Evolutionary conservation across 2,797 vertebrate species (phyloP).

Genomic region (Cirrhinus molitorella): DNA sequence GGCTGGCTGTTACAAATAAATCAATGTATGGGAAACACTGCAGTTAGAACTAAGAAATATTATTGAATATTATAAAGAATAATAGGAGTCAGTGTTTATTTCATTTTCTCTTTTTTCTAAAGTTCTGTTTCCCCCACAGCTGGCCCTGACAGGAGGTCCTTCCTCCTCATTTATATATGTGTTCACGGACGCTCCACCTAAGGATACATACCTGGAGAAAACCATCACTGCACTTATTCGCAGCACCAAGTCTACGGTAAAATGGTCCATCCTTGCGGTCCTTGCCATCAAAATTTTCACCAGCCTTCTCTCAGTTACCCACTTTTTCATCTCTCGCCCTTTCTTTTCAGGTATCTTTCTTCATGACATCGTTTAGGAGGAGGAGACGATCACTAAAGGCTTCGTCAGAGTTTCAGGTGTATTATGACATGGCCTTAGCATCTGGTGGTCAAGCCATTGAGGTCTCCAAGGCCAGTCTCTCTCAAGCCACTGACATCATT

Average conservation of each 20-base stretch:
- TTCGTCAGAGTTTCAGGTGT: conserved; percentile 61
- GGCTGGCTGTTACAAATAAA: no score
- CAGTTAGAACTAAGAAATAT: background rate
- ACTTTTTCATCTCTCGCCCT: background rate
- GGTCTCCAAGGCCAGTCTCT: conserved; percentile 71
- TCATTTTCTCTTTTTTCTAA: background rate
- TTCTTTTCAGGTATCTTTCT: conserved; percentile 73
- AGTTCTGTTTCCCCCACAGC: conserved; percentile 57
- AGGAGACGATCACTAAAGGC: conserved; percentile 46
- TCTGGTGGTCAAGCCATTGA: conserved; percentile 79
- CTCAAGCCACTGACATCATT: conserved; percentile 76
- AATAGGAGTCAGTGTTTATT: background rate
- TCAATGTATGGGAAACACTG: background rate
- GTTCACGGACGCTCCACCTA: conserved; percentile 78
- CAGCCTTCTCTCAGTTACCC: background rate
- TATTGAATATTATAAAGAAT: background rate
- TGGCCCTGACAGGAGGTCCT: conserved; percentile 77
- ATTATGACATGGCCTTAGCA: conserved; percentile 73
- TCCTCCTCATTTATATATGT: conserved; percentile 78
- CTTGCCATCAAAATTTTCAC: background rate
- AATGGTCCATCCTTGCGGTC: background rate
- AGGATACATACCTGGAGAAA: conserved; percentile 74
- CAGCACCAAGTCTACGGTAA: conserved; percentile 76
- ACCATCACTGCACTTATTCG: conserved; percentile 76
- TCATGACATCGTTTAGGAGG: background rate